Conservation (phyloP, 2,888 invertebrate genomes). For the Ischnura elegans region DNA sequence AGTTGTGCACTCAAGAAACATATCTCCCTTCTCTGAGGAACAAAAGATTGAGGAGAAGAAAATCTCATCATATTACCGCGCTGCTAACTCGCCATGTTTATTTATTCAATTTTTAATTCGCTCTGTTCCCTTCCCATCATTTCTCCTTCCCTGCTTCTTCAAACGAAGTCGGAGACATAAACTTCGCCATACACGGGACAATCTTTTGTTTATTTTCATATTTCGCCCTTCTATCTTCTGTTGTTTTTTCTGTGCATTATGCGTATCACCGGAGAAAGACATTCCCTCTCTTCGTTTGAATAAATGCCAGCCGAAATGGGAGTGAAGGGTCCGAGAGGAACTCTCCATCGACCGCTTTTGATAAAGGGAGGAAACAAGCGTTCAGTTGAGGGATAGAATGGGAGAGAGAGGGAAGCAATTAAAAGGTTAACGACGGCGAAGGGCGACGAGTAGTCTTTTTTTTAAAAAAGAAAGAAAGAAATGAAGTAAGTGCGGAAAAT, state of each 20-base stretch:
- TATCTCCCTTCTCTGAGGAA: neutral
- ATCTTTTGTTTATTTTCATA: neutral
- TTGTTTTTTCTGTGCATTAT: neutral
- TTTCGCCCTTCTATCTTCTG: neutral
- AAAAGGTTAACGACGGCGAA: slow-evolving; percentile 11
- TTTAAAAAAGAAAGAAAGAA: neutral
- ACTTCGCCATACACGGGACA: neutral
- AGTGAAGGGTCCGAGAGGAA: neutral
- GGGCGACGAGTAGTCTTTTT: slow-evolving; percentile 22
- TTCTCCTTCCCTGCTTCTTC: no score
- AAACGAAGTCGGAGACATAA: neutral
- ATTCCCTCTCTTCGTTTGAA: neutral
- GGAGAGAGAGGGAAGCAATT: neutral
- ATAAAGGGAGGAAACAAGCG: neutral
- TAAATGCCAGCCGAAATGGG: neutral
- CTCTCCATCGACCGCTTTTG: neutral
- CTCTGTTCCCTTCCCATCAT: no score
- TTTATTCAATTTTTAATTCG: neutral
- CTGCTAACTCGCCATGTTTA: neutral
- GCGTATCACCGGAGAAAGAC: neutral
- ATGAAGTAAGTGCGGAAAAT: neutral
- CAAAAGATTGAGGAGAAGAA: neutral
- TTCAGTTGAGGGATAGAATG: neutral
- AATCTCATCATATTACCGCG: neutral
- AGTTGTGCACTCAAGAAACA: neutral